Evolutionary conservation across 1,140 invertebrate genomes (phyloP).

Genomic region (Drosophila mayri): DNA sequence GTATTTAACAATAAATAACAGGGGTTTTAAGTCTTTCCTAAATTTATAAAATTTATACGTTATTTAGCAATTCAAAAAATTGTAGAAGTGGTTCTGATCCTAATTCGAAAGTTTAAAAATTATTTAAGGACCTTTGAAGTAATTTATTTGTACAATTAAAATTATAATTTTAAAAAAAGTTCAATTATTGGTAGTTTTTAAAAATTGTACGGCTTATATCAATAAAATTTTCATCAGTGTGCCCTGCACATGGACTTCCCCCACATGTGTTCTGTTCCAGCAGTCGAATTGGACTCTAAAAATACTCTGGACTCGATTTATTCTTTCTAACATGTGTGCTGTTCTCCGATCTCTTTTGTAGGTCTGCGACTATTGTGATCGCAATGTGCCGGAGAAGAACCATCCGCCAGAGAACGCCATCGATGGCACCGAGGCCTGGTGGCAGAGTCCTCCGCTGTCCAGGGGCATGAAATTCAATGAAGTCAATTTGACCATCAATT

Average conservation of each 20-base stretch:
- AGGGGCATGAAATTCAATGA: conserved; percentile 98
- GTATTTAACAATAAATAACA: neutral
- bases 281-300: conserved; percentile 59
- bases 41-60: neutral
- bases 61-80: too few relatives aligned
- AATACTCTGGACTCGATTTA: conserved; percentile 53
- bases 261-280: conserved; percentile 55
- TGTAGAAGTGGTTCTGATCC: too few relatives aligned
- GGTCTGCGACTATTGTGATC: conserved; percentile 97
- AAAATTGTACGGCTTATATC: neutral
- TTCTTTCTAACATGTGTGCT: conserved; percentile 39
- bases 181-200: too few relatives aligned
- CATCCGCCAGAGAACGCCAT: conserved; percentile 97
- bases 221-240: conserved; percentile 19
- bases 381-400: conserved; percentile 89
- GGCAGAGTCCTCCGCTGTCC: conserved; percentile 99
- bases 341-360: conserved; percentile 84
- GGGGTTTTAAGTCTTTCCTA: neutral
- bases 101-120: too few relatives aligned
- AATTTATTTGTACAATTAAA: too few relatives aligned
- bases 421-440: conserved; percentile 98
- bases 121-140: neutral
- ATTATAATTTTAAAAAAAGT: too few relatives aligned
- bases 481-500: conserved; percentile 98
- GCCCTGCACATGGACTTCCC: conserved; percentile 29